Evolutionary conservation across 2,113 vertebrate species (phyloP).

Genomic region (Oreocharis arfaki): DNA sequence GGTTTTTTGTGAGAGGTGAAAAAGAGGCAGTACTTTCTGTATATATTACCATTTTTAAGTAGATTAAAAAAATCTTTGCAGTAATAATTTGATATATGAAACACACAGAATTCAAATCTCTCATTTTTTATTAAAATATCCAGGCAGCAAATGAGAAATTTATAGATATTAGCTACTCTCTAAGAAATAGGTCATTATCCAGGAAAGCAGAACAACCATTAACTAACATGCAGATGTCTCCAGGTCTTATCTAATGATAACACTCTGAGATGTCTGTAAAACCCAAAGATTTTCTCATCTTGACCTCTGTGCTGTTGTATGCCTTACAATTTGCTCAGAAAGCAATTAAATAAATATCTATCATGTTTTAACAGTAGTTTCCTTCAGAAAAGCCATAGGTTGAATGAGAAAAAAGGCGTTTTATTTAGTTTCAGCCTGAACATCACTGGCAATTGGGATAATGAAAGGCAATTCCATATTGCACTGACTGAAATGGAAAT

Average conservation of each 20-base stretch:
- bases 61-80: background rate
- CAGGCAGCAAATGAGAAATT: constrained; percentile 47
- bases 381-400: background rate
- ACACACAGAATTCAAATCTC: background rate
- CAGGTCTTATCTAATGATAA: constrained; percentile 17
- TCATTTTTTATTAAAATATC: constrained; percentile 11
- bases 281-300: background rate
- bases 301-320: constrained; percentile 1
- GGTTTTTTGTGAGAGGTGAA: background rate
- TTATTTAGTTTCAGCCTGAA: background rate
- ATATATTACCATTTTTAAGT: background rate
- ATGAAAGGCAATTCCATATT: background rate
- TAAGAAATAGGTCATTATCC: constrained; percentile 38
- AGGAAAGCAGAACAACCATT: constrained; percentile 15
- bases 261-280: constrained; percentile 19
- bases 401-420: background rate
- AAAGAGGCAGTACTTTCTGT: background rate
- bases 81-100: background rate
- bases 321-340: constrained; percentile 19
- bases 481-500: constrained; percentile 22
- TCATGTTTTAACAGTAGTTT: background rate
- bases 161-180: background rate
- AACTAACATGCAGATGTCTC: background rate
- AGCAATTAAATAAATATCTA: constrained; percentile 26
- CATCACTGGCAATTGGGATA: background rate